phyloP scores from a whole-genome alignment of 2,888 invertebrate species.

The Ennomos erosarius region DNA sequence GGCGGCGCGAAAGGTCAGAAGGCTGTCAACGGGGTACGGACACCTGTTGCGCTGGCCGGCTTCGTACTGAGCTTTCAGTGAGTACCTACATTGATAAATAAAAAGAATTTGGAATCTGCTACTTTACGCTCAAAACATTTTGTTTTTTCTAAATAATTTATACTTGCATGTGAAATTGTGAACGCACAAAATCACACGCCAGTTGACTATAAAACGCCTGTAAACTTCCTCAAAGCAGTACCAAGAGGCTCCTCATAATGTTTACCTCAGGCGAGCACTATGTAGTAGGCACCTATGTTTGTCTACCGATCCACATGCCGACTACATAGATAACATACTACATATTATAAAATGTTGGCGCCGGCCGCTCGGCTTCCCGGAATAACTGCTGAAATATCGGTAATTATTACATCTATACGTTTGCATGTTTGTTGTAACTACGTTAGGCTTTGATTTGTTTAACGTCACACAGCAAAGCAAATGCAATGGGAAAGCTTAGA shows the following conservation, averaged over 20 bases:
- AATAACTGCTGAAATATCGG: conserved; percentile 44
- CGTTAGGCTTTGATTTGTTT: too few species aligned
- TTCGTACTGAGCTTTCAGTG: too few species aligned
- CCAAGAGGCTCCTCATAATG: background rate
- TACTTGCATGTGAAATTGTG: too few species aligned
- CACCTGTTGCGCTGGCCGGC: conserved; percentile 26
- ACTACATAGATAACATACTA: conserved; percentile 9
- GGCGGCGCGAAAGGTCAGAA: conserved; percentile 36
- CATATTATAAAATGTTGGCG: conserved; percentile 55
- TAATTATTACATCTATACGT: conserved; percentile 42
- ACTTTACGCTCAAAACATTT: too few species aligned
- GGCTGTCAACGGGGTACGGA: conserved; percentile 31
- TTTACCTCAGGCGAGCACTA: conserved; percentile 3
- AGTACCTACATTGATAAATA: too few species aligned
- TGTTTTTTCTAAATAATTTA: too few species aligned
- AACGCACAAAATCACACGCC: too few species aligned
- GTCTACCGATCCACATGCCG: conserved; percentile 43
- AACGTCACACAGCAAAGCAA: too few species aligned
- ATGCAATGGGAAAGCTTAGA: too few species aligned
- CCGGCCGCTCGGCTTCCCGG: conserved; percentile 48
- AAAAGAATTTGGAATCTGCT: too few species aligned
- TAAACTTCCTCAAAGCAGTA: too few species aligned
- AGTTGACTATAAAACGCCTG: too few species aligned
- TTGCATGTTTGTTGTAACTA: conserved; percentile 25
- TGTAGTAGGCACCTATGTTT: conserved; percentile 30